phyloP scores from a whole-genome alignment of 2,797 vertebrate species.

The Trachurus trachurus region DNA sequence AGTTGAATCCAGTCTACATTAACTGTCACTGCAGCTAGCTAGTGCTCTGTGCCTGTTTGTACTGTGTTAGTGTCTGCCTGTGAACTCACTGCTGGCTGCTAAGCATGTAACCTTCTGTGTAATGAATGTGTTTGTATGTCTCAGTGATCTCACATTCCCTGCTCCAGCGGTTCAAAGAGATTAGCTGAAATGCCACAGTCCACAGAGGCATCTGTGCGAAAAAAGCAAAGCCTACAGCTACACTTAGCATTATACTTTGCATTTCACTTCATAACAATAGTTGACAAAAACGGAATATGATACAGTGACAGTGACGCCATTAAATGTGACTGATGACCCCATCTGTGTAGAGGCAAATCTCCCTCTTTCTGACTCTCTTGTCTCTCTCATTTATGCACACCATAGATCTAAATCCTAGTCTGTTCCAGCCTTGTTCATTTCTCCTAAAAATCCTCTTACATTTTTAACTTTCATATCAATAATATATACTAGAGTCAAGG shows the following conservation, averaged over 20 bases:
- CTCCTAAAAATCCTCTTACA: conserved; percentile 44
- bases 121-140: conserved; percentile 45
- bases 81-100: conserved; percentile 2
- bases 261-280: conserved; percentile 57
- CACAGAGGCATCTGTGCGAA: conserved; percentile 42
- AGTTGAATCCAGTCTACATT: background rate
- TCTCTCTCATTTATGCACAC: conserved; percentile 35
- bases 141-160: conserved; percentile 41
- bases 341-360: conserved; percentile 24
- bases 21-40: background rate
- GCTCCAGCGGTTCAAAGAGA: conserved; percentile 58
- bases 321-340: conserved; percentile 43
- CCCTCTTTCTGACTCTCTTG: conserved; percentile 10
- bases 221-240: conserved; percentile 49
- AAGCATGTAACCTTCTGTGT: conserved; percentile 33
- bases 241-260: conserved; percentile 42
- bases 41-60: background rate
- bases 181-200: conserved; percentile 66
- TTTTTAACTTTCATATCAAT: conserved; percentile 39
- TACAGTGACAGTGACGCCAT: conserved; percentile 24
- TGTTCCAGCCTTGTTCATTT: conserved; percentile 37
- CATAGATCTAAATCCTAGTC: conserved; percentile 35
- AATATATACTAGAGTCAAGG: conserved; percentile 10
- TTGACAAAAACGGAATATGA: conserved; percentile 36
- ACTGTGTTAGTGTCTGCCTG: background rate